These are phyloP conservation scores for Pyxicephalus adspersus DNA, from an alignment of 2,113 vertebrate species.

Conservation along the genomic window DNA sequence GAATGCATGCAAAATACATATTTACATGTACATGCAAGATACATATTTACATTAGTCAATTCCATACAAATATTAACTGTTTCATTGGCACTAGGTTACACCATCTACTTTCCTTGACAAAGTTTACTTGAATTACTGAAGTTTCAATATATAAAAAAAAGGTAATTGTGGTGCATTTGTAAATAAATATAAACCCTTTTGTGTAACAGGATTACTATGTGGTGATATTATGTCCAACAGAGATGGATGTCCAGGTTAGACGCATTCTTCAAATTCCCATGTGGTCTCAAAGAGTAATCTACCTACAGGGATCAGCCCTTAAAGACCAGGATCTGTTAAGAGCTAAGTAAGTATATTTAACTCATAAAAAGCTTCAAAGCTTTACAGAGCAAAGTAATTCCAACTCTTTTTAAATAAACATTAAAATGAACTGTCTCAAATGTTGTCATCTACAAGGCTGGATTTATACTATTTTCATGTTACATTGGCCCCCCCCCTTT, in stretches of 20 bases:
- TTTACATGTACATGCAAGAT: too few relatives aligned
- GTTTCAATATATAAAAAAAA: background rate
- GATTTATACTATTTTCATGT: too few relatives aligned
- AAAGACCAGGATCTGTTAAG: constrained; percentile 85
- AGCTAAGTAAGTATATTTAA: constrained; percentile 79
- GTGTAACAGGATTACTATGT: constrained; percentile 80
- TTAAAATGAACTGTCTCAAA: too few relatives aligned
- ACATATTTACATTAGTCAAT: too few relatives aligned
- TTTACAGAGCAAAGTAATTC: too few relatives aligned
- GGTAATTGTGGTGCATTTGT: background rate
- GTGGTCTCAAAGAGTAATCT: constrained; percentile 87
- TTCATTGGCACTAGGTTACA: too few relatives aligned
- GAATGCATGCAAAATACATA: too few relatives aligned
- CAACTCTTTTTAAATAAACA: too few relatives aligned
- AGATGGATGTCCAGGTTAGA: constrained; percentile 83
- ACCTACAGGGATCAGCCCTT: constrained; percentile 82
- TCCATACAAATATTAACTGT: too few relatives aligned
- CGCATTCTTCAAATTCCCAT: constrained; percentile 83
- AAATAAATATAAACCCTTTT: background rate
- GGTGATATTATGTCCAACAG: constrained; percentile 82
- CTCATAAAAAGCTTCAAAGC: background rate
- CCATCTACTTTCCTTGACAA: background rate
- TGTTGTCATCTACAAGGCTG: too few relatives aligned
- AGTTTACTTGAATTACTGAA: background rate
- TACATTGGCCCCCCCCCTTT: too few relatives aligned